Conservation (phyloP, 2,113 vertebrate species). For the Megatriorchis doriae region DNA sequence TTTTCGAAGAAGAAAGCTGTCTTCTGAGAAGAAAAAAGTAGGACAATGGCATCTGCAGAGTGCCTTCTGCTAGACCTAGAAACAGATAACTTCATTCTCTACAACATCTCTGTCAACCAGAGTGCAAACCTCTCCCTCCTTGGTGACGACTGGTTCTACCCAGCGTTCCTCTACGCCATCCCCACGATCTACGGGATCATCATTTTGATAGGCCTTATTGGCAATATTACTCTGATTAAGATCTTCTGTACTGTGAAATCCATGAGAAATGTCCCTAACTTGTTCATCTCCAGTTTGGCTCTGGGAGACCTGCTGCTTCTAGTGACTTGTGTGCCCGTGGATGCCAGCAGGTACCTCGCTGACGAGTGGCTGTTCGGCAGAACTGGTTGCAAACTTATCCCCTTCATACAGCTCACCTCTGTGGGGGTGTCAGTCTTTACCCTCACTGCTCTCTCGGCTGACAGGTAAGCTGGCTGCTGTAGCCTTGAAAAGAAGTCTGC, state of each 20-base stretch:
- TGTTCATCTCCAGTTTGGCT: conserved; percentile 95
- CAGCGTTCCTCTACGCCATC: conserved; percentile 81
- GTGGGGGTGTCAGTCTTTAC: conserved; percentile 98
- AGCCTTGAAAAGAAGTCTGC: background rate
- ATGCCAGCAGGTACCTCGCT: conserved; percentile 91
- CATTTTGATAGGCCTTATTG: conserved; percentile 85
- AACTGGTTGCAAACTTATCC: conserved; percentile 92
- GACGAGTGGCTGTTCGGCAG: conserved; percentile 94
- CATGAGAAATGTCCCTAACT: conserved; percentile 87
- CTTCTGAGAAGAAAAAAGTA: background rate
- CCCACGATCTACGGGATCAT: conserved; percentile 86
- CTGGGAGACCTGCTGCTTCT: conserved; percentile 91
- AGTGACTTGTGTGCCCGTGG: conserved; percentile 94
- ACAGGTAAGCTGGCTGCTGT: conserved; percentile 81
- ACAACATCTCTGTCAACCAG: conserved; percentile 65
- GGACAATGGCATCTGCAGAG: conserved; percentile 73
- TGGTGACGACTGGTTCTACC: conserved; percentile 71
- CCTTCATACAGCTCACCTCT: conserved; percentile 95
- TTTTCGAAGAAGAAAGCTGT: background rate
- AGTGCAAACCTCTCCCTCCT: conserved; percentile 48
- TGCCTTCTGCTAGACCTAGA: conserved; percentile 65
- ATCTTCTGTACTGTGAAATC: conserved; percentile 91
- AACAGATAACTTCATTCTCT: conserved; percentile 51
- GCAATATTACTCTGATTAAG: conserved; percentile 94
- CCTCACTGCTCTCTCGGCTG: conserved; percentile 92